A percentile compares a stretch with the other conserved stretches of the same genome.
These are phyloP conservation scores for Limulus polyphemus DNA, from an alignment of 2,888 invertebrate genomes.

Conservation along the genomic window DNA sequence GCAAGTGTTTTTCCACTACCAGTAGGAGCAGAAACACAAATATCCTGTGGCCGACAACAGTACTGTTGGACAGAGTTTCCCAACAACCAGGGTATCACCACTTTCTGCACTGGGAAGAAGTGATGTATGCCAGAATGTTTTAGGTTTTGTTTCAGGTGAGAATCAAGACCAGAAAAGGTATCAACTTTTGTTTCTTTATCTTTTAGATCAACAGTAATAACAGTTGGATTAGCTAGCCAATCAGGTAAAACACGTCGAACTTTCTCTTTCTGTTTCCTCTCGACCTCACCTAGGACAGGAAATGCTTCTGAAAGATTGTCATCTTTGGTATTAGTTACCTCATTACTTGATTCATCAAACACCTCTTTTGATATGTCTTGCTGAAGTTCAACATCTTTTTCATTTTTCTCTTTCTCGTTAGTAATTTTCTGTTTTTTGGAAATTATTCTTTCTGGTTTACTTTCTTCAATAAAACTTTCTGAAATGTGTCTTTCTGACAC, in stretches of 20 bases:
- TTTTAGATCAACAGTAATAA: conserved; percentile 59
- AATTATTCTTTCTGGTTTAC: too few species aligned
- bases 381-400: too few species aligned
- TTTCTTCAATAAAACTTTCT: too few species aligned
- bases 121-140: conserved; percentile 12
- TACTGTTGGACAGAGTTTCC: conserved; percentile 4
- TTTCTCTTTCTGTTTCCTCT: conserved; percentile 37
- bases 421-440: too few species aligned
- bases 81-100: conserved; percentile 24
- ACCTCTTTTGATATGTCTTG: neutral
- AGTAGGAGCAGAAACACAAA: conserved; percentile 94
- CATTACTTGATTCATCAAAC: neutral
- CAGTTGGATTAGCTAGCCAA: conserved; percentile 70
- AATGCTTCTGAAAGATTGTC: conserved; percentile 39
- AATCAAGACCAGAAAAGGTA: conserved; percentile 50
- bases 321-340: conserved; percentile 4
- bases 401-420: too few species aligned
- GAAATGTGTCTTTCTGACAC: too few species aligned
- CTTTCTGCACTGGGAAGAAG: conserved; percentile 26
- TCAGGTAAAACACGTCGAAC: conserved; percentile 64
- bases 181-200: conserved; percentile 44
- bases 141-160: conserved; percentile 13
- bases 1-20: conserved; percentile 95
- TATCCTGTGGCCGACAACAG: conserved; percentile 59
- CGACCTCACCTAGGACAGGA: conserved; percentile 54